Conservation (phyloP, 2,888 invertebrate genomes). For the Coelinius sp. region DNA sequence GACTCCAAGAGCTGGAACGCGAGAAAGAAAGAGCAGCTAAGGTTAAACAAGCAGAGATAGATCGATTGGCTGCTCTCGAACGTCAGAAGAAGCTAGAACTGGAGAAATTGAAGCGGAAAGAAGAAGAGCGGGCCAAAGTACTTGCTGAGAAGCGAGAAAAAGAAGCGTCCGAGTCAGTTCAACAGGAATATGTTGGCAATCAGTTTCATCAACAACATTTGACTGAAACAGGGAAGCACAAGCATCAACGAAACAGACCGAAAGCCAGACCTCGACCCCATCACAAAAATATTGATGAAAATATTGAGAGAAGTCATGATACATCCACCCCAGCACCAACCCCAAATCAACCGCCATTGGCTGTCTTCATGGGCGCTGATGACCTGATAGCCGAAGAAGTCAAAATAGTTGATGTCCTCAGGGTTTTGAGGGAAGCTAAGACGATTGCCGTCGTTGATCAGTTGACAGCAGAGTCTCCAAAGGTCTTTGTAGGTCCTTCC, state of each 20-base stretch:
- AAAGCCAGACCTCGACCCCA: constrained; percentile 49
- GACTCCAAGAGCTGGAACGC: constrained; percentile 58
- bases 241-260: constrained; percentile 46
- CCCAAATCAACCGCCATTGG: constrained; percentile 87
- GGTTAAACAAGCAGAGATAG: constrained; percentile 53
- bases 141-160: constrained; percentile 33
- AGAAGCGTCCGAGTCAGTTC: constrained; percentile 32
- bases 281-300: constrained; percentile 41
- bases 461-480: constrained; percentile 79
- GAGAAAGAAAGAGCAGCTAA: constrained; percentile 54
- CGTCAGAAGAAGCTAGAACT: constrained; percentile 56
- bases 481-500: constrained; percentile 87
- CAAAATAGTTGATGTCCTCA: constrained; percentile 80
- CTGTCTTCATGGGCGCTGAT: constrained; percentile 81
- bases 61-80: constrained; percentile 52
- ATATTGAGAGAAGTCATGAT: constrained; percentile 37
- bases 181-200: constrained; percentile 54
- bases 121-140: constrained; percentile 43
- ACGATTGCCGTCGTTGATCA: constrained; percentile 84
- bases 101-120: constrained; percentile 47
- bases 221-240: constrained; percentile 50
- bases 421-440: constrained; percentile 79
- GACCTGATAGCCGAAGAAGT: constrained; percentile 71
- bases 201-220: constrained; percentile 58
- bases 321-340: constrained; percentile 54